phyloP scores from a whole-genome alignment of 2,113 vertebrate species.

The Ammodytes marinus region DNA sequence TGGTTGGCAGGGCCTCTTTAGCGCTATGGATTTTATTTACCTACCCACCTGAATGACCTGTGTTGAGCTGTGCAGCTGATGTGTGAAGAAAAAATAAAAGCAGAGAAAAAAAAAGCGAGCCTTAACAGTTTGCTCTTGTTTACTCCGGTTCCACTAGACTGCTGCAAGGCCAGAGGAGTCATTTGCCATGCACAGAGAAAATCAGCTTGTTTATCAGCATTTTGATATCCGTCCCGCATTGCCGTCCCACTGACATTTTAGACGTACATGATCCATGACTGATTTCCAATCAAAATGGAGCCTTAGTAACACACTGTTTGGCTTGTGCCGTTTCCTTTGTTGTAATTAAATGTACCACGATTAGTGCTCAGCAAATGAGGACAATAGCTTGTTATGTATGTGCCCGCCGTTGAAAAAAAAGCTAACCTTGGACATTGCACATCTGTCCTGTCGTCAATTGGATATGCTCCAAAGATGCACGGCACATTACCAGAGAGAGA shows the following conservation, averaged over 20 bases:
- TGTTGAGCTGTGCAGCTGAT: slow-evolving; percentile 71
- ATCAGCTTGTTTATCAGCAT: slow-evolving; percentile 84
- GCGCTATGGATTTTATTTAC: slow-evolving; percentile 74
- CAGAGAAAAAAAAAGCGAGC: slow-evolving; percentile 28
- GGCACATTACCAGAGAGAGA: slow-evolving; percentile 62
- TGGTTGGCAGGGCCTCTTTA: slow-evolving; percentile 77
- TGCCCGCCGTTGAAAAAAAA: slow-evolving; percentile 66
- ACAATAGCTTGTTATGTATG: slow-evolving; percentile 66
- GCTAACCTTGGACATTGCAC: slow-evolving; percentile 78
- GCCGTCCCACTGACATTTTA: slow-evolving; percentile 80
- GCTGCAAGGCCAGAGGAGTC: slow-evolving; percentile 77
- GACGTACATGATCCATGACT: slow-evolving; percentile 83
- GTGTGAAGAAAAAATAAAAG: slow-evolving; percentile 22
- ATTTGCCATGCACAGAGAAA: slow-evolving; percentile 70
- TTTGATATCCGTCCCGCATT: slow-evolving; percentile 75
- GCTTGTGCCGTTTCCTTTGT: slow-evolving; percentile 67
- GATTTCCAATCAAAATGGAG: slow-evolving; percentile 80
- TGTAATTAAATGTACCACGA: slow-evolving; percentile 81
- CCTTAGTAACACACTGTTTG: slow-evolving; percentile 56
- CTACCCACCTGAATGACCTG: slow-evolving; percentile 84
- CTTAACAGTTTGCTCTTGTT: slow-evolving; percentile 77
- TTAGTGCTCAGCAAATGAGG: slow-evolving; percentile 70
- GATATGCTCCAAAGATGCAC: slow-evolving; percentile 72
- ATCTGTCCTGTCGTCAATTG: slow-evolving; percentile 76
- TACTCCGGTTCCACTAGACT: slow-evolving; percentile 73